Conservation (phyloP, 1,140 invertebrate genomes). For the Nasonia longicornis region DNA sequence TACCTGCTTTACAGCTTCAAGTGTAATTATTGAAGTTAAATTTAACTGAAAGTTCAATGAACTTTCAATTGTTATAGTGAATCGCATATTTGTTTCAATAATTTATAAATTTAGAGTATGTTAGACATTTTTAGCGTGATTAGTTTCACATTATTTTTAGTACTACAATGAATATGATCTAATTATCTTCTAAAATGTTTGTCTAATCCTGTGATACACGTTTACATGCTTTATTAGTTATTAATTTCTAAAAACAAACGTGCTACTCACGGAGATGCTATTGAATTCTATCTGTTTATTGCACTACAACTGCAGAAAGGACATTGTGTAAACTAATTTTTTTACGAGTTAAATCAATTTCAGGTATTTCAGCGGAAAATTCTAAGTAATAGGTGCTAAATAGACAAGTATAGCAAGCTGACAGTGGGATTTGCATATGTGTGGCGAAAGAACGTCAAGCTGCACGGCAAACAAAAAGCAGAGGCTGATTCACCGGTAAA, state of each 20-base stretch:
- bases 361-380: neutral
- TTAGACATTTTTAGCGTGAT: neutral
- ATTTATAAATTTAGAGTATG: neutral
- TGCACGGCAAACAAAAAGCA: constrained; percentile 59
- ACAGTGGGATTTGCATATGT: constrained; percentile 47
- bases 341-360: constrained; percentile 8
- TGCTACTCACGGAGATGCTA: constrained; percentile 14
- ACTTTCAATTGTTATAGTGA: neutral
- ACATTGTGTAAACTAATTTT: neutral
- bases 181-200: neutral
- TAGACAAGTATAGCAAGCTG: constrained; percentile 20
- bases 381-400: neutral
- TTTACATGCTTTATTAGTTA: constrained; percentile 40
- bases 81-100: neutral
- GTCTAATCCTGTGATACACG: neutral
- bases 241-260: constrained; percentile 11
- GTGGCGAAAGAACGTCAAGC: constrained; percentile 59
- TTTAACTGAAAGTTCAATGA: neutral
- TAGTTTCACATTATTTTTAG: constrained; percentile 5
- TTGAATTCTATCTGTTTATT: neutral
- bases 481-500: constrained; percentile 33
- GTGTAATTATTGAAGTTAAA: no score
- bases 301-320: neutral
- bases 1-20: neutral
- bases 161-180: neutral